Percentiles rank a stretch among this genome's conserved stretches.
These are phyloP conservation scores for Bombylius discolor DNA, from an alignment of 2,888 invertebrate genomes.

Conservation along the genomic window DNA sequence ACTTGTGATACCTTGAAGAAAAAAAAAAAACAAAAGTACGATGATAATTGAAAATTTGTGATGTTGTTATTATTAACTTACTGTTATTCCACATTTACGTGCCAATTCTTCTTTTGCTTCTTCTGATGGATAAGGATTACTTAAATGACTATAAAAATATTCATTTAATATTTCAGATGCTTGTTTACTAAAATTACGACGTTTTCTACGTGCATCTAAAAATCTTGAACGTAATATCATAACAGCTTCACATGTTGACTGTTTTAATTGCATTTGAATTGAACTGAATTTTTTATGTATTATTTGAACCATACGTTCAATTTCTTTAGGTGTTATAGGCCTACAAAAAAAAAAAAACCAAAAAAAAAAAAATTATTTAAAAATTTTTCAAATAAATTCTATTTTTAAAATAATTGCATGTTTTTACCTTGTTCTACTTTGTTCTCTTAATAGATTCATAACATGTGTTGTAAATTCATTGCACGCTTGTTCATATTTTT, in stretches of 20 bases:
- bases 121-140: slow-evolving; percentile 99
- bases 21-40: neutral
- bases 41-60: neutral
- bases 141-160: slow-evolving; percentile 98
- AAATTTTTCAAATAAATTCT: neutral
- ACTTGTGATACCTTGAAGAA: slow-evolving; percentile 50
- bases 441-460: slow-evolving; percentile 91
- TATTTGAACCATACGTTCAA: slow-evolving; percentile 97
- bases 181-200: slow-evolving; percentile 98
- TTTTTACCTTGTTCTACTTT: slow-evolving; percentile 66
- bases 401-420: neutral
- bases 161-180: slow-evolving; percentile 99
- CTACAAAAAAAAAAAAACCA: slow-evolving; percentile 30
- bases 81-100: slow-evolving; percentile 97
- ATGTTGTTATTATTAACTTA: slow-evolving; percentile 32
- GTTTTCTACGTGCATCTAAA: slow-evolving; percentile 71
- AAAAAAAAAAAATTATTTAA: neutral
- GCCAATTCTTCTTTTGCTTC: slow-evolving; percentile 99
- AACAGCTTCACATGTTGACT: slow-evolving; percentile 98
- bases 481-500: slow-evolving; percentile 99
- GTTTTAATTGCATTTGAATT: slow-evolving; percentile 97
- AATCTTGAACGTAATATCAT: slow-evolving; percentile 81
- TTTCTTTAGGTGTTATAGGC: slow-evolving; percentile 97
- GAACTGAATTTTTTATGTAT: slow-evolving; percentile 97
- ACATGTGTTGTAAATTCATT: slow-evolving; percentile 99